A percentile compares a stretch with the other conserved stretches of the same genome.
phyloP scores from a whole-genome alignment of 2,888 invertebrate species.

The Agrotis exclamationis region DNA sequence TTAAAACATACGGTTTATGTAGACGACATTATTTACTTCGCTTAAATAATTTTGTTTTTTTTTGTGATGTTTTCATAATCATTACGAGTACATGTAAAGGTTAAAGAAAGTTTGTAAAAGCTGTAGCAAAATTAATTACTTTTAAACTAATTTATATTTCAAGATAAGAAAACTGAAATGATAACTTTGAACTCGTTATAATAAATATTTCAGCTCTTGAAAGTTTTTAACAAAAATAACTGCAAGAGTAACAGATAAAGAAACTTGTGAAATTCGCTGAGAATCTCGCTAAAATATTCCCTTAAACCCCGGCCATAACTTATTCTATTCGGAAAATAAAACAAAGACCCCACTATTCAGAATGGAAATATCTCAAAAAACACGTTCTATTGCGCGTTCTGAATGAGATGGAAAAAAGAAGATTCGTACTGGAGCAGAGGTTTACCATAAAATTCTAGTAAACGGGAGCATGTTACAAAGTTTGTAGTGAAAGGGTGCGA shows the following conservation, averaged over 20 bases:
- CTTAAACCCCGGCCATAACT: slow-evolving; percentile 73
- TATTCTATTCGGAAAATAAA: slow-evolving; percentile 74
- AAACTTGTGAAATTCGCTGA: slow-evolving; percentile 66
- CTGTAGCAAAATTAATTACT: slow-evolving; percentile 34
- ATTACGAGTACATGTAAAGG: too few species aligned
- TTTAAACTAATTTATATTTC: slow-evolving; percentile 49
- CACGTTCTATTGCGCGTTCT: slow-evolving; percentile 70
- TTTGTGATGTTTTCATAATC: background rate
- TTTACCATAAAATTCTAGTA: slow-evolving; percentile 67
- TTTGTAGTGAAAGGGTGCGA: slow-evolving; percentile 41
- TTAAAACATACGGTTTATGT: background rate
- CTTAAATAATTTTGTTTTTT: background rate
- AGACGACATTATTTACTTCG: background rate
- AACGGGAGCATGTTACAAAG: slow-evolving; percentile 61
- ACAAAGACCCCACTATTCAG: slow-evolving; percentile 70
- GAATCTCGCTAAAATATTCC: slow-evolving; percentile 79
- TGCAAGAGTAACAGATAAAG: slow-evolving; percentile 58
- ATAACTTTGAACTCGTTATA: slow-evolving; percentile 43
- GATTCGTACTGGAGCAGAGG: slow-evolving; percentile 61
- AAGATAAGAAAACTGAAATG: slow-evolving; percentile 47
- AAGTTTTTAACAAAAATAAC: slow-evolving; percentile 58
- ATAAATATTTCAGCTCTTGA: slow-evolving; percentile 49
- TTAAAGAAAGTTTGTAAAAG: background rate
- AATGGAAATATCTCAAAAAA: slow-evolving; percentile 72
- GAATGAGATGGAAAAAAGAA: slow-evolving; percentile 66